These are phyloP conservation scores for Pachydiplax longipennis DNA, from an alignment of 2,888 invertebrate species.

Conservation along the genomic window DNA sequence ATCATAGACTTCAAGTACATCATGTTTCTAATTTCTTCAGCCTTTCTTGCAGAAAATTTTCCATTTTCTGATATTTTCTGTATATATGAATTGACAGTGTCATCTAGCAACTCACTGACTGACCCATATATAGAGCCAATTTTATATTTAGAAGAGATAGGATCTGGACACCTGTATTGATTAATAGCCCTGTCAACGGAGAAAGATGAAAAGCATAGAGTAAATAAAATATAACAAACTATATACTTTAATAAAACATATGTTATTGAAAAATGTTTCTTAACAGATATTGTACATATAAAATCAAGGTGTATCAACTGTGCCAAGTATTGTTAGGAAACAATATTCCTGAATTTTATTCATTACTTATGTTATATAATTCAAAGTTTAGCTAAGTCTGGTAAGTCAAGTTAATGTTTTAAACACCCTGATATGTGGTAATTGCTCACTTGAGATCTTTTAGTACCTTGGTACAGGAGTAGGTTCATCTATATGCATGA, in stretches of 20 bases:
- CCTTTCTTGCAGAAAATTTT: conserved; percentile 47
- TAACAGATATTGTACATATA: too few relatives aligned
- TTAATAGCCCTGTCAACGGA: conserved; percentile 58
- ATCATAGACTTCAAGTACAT: conserved; percentile 79
- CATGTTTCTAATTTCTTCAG: conserved; percentile 69
- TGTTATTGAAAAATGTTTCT: conserved; percentile 26
- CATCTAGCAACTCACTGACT: conserved; percentile 81
- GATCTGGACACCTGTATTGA: conserved; percentile 71
- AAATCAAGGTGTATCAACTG: too few relatives aligned
- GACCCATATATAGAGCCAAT: conserved; percentile 83
- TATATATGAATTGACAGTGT: conserved; percentile 69
- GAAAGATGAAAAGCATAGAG: not conserved
- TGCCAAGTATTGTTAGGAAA: too few relatives aligned
- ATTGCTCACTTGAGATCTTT: too few relatives aligned
- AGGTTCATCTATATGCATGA: too few relatives aligned
- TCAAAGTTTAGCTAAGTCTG: too few relatives aligned
- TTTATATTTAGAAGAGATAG: conserved; percentile 72
- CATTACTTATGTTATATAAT: too few relatives aligned
- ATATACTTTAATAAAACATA: not conserved
- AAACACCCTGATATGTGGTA: too few relatives aligned
- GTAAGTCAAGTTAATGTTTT: too few relatives aligned
- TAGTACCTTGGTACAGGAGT: too few relatives aligned
- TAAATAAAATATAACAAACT: not conserved
- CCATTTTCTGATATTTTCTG: conserved; percentile 58
- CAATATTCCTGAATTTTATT: too few relatives aligned